Evolutionary conservation across 2,888 invertebrate genomes (phyloP).

Genomic region (Tanytarsus gracilentus): DNA sequence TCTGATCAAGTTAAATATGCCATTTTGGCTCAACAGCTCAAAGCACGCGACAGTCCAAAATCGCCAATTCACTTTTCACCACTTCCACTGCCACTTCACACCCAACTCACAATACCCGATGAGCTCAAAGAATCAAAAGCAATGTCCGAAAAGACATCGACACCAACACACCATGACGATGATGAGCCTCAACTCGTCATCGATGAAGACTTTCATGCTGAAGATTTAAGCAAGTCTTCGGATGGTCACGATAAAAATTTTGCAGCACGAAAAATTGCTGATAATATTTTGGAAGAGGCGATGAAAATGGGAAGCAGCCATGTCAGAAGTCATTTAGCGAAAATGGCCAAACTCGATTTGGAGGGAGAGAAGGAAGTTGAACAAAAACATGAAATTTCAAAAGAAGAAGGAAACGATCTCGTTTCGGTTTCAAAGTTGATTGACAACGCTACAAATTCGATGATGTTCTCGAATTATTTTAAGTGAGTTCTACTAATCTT

Average conservation of each 20-base stretch:
- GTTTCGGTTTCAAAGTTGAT: slow-evolving; percentile 69
- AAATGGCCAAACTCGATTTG: slow-evolving; percentile 48
- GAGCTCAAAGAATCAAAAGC: slow-evolving; percentile 15
- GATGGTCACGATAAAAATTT: slow-evolving; percentile 38
- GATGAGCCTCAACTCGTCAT: slow-evolving; percentile 46
- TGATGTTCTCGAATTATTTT: slow-evolving; percentile 57
- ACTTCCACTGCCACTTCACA: slow-evolving; percentile 1
- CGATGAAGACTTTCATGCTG: slow-evolving; percentile 39
- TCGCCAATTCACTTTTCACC: slow-evolving; percentile 24
- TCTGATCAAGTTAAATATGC: slow-evolving; percentile 66
- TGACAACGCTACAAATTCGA: slow-evolving; percentile 59
- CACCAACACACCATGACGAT: slow-evolving; percentile 48
- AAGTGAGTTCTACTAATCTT: slow-evolving; percentile 34
- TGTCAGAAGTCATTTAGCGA: too few relatives aligned
- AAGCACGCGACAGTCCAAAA: slow-evolving; percentile 45
- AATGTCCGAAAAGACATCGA: slow-evolving; percentile 14
- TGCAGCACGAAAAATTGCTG: slow-evolving; percentile 49
- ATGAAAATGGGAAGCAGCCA: slow-evolving; percentile 35
- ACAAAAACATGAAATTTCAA: slow-evolving; percentile 29
- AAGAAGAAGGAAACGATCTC: slow-evolving; percentile 55
- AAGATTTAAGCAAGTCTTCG: slow-evolving; percentile 33
- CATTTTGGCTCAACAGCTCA: slow-evolving; percentile 67
- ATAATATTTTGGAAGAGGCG: slow-evolving; percentile 50
- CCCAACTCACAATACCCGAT: slow-evolving; percentile 1
- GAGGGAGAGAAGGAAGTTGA: slow-evolving; percentile 34